A percentile compares a stretch with the other conserved stretches of the same genome.
phyloP scores from a whole-genome alignment of 2,888 invertebrate species.

The Drosophila infuscata region DNA sequence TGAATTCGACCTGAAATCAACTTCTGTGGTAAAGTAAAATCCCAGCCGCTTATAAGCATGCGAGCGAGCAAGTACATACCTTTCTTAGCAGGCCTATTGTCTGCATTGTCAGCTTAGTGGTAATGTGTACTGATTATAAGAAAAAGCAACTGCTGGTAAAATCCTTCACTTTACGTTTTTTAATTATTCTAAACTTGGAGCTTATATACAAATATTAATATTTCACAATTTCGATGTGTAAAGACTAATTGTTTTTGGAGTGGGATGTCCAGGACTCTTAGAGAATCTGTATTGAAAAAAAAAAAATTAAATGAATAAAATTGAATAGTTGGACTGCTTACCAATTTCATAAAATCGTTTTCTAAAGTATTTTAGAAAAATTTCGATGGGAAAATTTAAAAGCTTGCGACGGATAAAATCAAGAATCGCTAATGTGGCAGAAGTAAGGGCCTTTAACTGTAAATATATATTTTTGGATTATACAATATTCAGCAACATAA shows the following conservation, averaged over 20 bases:
- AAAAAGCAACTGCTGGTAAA: neutral
- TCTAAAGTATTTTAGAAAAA: constrained; percentile 74
- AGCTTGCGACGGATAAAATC: constrained; percentile 76
- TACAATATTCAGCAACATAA: neutral
- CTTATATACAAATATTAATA: constrained; percentile 47
- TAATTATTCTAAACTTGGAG: constrained; percentile 32
- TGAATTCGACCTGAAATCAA: neutral
- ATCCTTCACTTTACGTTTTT: neutral
- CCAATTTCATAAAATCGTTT: constrained; percentile 80
- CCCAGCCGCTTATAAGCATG: too few relatives aligned
- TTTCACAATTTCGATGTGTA: constrained; percentile 40
- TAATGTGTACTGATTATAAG: neutral
- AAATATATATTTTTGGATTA: neutral
- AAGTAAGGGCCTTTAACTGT: constrained; percentile 48
- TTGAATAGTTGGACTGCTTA: constrained; percentile 32
- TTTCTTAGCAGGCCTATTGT: neutral
- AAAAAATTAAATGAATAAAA: neutral
- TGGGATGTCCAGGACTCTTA: constrained; percentile 52
- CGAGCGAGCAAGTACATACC: neutral
- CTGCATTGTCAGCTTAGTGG: neutral
- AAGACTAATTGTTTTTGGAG: constrained; percentile 40
- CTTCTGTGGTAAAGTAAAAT: neutral
- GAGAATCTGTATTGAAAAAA: constrained; percentile 39
- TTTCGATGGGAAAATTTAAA: constrained; percentile 81
- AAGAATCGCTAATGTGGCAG: constrained; percentile 66